A percentile compares a stretch with the other conserved stretches of the same genome.
These are phyloP conservation scores for Tiliqua scincoides DNA, from an alignment of 2,113 vertebrate species.

Conservation along the genomic window DNA sequence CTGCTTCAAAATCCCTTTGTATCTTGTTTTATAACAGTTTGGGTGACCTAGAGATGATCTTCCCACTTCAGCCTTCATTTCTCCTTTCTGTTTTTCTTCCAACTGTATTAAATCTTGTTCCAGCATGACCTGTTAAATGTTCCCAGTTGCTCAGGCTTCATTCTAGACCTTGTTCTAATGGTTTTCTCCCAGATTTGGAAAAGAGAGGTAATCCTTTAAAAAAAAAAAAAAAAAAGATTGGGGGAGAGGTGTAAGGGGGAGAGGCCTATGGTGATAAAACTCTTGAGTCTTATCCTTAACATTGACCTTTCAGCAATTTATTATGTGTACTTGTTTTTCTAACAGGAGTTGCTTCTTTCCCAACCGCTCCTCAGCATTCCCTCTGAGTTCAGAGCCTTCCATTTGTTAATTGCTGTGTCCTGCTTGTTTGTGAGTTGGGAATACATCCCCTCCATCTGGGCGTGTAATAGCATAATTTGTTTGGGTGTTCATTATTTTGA, in stretches of 20 bases:
- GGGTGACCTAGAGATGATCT: not conserved
- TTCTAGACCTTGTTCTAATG: not conserved
- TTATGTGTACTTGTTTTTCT: accelerated
- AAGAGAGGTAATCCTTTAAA: not conserved
- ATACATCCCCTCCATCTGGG: slow-evolving; percentile 32
- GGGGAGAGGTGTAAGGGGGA: no score
- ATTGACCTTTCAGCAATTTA: not conserved
- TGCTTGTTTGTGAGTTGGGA: slow-evolving; percentile 45
- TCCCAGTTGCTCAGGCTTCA: not conserved
- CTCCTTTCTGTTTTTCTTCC: not conserved
- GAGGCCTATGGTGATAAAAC: not conserved
- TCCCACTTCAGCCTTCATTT: not conserved
- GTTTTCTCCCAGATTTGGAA: not conserved
- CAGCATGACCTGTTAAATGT: not conserved
- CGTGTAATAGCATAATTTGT: slow-evolving; percentile 37
- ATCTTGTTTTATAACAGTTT: no score
- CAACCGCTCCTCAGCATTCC: not conserved
- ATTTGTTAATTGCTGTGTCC: slow-evolving; percentile 27
- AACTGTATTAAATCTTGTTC: not conserved
- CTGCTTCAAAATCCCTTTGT: no score
- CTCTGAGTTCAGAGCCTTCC: slow-evolving; percentile 1
- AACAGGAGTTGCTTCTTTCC: not conserved
- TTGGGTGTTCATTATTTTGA: slow-evolving; percentile 41
- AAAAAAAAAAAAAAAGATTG: not conserved
- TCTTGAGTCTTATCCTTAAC: not conserved